Evolutionary conservation across 2,113 vertebrate genomes (phyloP), one percentile per base, ranked within the genome.

Genomic region (Muntiacus muntjak): DNA sequence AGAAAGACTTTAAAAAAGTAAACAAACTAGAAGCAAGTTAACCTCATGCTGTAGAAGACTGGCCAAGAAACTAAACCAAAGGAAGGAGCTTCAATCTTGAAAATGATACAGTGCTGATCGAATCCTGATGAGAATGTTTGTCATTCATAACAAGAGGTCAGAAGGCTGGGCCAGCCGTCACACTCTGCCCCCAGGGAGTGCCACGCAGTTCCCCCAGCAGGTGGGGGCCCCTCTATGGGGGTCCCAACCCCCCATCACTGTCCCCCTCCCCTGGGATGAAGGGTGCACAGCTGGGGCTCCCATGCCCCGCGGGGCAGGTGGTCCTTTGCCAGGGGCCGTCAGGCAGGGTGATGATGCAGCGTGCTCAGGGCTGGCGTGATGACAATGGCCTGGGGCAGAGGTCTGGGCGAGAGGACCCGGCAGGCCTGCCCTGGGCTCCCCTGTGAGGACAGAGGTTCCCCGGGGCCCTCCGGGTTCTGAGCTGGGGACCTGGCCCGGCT

Each of bases 341-440:
- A 16, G 64, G 33, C 3, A 6, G 57, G 30, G 45, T 19, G 12
- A 5, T 0, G 5, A 30, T 7, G 62, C 3, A n/a, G 15, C 19
- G 5, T 47, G 16, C 30, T 74, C 50, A 1, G 17, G 25, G 19
- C 23, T 14, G 7, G 57, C 13, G 36, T 30, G 12, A 7, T 33
- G 17, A 30, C 12, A 54, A 33, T 2, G 17, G 2, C 10, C 4
- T 0, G 4, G 10, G 12, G 47, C 3, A 36, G 71, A 71, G 36
- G 45, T 36, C 21, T 23, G 0, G 60, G 30, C 3, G 2, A 30
- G 1, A 26, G 28, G 16, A 12, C 7, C 0, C 0, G 14, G 10
- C 0, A 1, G 17, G 16, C 23, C 7, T 5, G 23, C 7, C 21
- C 55, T 6, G 52, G 23, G 28, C 30, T 60, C 9, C 1, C 12